Evolutionary conservation across 2,888 invertebrate genomes (phyloP).

Genomic region (Drosophila eohydei): DNA sequence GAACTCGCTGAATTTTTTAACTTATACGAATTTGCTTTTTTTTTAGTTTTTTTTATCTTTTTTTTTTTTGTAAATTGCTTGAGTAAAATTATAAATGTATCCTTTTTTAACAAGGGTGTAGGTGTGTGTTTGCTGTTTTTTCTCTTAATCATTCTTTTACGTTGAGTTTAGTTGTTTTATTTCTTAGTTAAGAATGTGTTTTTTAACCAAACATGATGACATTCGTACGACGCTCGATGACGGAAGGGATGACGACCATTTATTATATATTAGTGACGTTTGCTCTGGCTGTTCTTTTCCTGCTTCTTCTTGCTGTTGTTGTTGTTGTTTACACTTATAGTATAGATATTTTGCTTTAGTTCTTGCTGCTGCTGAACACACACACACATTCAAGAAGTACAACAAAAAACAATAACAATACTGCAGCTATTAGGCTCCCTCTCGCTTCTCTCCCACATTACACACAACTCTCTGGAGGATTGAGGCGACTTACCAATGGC

Average conservation of each 20-base stretch:
- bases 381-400: conserved; percentile 38
- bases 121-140: conserved; percentile 3
- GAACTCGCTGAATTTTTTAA: conserved; percentile 31
- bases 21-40: conserved; percentile 54
- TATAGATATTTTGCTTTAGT: conserved; percentile 54
- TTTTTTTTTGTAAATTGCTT: conserved; percentile 46
- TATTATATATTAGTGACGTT: conserved; percentile 60
- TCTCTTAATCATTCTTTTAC: conserved; percentile 14
- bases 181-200: conserved; percentile 59
- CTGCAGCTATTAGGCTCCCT: conserved; percentile 18
- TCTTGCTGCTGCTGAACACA: conserved; percentile 46
- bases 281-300: conserved; percentile 45
- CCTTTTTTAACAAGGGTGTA: conserved; percentile 27
- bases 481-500: conserved; percentile 40
- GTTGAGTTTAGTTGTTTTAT: conserved; percentile 39
- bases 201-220: conserved; percentile 70
- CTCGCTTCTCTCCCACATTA: conserved; percentile 7
- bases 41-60: conserved; percentile 28
- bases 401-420: conserved; percentile 40
- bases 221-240: conserved; percentile 67
- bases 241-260: conserved; percentile 74
- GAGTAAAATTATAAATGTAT: conserved; percentile 55
- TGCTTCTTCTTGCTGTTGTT: conserved; percentile 13
- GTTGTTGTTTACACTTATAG: conserved; percentile 61
- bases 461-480: conserved; percentile 31